Evolutionary conservation across 2,888 invertebrate genomes (phyloP), one percentile per base, ranked within the genome.

Genomic region (Pyrrhosoma nymphula): DNA sequence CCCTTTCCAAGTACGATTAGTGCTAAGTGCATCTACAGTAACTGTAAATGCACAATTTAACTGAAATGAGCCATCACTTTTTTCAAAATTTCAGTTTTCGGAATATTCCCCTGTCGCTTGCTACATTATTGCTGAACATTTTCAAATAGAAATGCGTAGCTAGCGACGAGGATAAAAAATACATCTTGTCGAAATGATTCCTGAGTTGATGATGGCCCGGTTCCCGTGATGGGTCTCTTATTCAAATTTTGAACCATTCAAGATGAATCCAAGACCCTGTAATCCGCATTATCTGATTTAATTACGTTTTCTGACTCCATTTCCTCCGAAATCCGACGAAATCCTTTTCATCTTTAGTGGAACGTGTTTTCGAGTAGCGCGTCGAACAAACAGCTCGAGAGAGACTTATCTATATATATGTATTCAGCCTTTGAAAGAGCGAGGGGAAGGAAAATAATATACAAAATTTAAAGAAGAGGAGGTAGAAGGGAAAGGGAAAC

Each of bases 291-390:
- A 88, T 88, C 47, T 88, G 88, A 88, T 88, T 88, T 47, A 18
- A 88, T 88, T 47, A 47, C 35, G 88, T 47, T 88, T 47, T 30
- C 47, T 39, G 88, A 47, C 35, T 88, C 47, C 16, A 88, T 88
- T 47, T 47, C 23, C 35, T 26, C 18, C 88, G 4, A 39, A 88
- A 23, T 88, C 47, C 88, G 35, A 39, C 47, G 14, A 47, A 39
- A 47, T 88, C 18, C 35, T 88, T 88, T 88, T 88, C 39, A 39
- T 88, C 88, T 88, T 23, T 47, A 39, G 16, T 88, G 39, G 35
- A 47, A 88, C 39, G 88, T 88, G 88, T 88, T 88, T 88, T 88
- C 88, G 47, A 88, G 88, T 47, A 3, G 88, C 16, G 39, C 47
- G 10, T 39, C 88, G 47, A 88, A 88, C 88, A 88, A 88, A 47